Evolutionary conservation across 2,888 invertebrate species (phyloP).

Genomic region (Drosophila mulleri): DNA sequence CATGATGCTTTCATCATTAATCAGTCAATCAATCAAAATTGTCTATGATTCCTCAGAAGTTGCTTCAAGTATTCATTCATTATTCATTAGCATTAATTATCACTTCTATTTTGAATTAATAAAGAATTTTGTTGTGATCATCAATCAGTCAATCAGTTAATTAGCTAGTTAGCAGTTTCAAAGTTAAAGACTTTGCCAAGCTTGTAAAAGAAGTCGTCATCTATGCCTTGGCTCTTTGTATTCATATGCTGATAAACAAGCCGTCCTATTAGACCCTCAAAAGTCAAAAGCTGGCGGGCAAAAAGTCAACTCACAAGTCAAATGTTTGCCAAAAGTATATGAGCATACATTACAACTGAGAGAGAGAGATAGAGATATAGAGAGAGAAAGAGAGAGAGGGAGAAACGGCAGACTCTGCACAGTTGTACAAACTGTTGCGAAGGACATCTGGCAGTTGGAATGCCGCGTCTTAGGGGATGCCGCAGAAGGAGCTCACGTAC

Average conservation of each 20-base stretch:
- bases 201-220: constrained; percentile 14
- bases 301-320: constrained; percentile 69
- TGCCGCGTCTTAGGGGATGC: constrained; percentile 2
- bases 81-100: not conserved
- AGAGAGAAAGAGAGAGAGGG: not conserved
- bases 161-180: not conserved
- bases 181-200: not conserved
- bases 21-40: not conserved
- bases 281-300: constrained; percentile 48
- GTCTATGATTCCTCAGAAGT: not conserved
- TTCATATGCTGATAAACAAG: constrained; percentile 6
- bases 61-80: not conserved
- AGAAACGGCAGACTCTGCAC: not conserved
- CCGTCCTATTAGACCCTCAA: constrained; percentile 31
- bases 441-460: constrained; percentile 31
- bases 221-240: not conserved
- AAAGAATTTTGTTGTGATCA: not conserved
- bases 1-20: too few relatives aligned
- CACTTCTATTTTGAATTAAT: not conserved
- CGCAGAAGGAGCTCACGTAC: constrained; percentile 25
- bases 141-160: not conserved
- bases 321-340: constrained; percentile 67
- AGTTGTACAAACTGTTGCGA: constrained; percentile 27
- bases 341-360: constrained; percentile 44
- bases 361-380: not conserved